phyloP scores from a whole-genome alignment of 2,888 invertebrate genomes.

The Pantelozetes paolii region DNA sequence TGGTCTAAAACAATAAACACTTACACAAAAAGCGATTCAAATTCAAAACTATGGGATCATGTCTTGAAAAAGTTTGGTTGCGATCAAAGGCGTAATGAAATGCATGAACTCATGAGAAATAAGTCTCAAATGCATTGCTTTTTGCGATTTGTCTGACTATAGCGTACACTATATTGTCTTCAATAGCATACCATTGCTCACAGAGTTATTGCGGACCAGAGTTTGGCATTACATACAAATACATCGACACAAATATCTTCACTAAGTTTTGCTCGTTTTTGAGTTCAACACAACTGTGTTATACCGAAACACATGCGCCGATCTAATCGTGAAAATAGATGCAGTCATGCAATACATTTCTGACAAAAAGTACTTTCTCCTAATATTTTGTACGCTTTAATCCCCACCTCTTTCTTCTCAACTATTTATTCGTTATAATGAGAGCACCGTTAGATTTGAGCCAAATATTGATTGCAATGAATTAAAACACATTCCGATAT shows the following conservation, averaged over 20 bases:
- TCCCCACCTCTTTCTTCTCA: background rate
- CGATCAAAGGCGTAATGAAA: background rate
- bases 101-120: slow-evolving; percentile 20
- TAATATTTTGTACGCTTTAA: background rate
- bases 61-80: slow-evolving; percentile 4
- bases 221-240: slow-evolving; percentile 3
- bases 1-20: background rate
- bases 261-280: background rate
- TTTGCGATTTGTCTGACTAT: background rate
- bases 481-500: background rate
- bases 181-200: background rate
- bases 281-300: background rate
- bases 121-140: slow-evolving; percentile 21
- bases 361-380: background rate
- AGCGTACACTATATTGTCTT: background rate
- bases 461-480: background rate
- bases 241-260: slow-evolving; percentile 22
- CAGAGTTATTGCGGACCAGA: background rate
- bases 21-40: background rate
- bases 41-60: slow-evolving; percentile 13
- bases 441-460: background rate
- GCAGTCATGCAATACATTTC: slow-evolving; percentile 14
- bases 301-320: background rate
- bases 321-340: background rate
- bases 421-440: background rate